Conservation (phyloP, 2,797 vertebrate genomes). For the Sebastes vulpes region DNA sequence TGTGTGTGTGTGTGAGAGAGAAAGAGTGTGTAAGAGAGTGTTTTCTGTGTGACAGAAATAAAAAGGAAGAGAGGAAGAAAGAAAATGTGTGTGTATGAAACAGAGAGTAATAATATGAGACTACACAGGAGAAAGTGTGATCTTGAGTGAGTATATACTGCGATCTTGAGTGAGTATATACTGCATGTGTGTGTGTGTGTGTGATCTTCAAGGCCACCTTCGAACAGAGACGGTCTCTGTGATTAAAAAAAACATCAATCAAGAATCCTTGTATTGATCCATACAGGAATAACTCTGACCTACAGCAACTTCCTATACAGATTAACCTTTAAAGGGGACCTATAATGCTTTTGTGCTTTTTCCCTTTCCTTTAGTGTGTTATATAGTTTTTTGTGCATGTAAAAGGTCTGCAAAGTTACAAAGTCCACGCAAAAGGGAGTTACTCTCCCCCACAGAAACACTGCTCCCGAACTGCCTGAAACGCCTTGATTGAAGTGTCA, state of each 20-base stretch:
- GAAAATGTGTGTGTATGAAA: neutral
- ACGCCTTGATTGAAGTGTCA: too few relatives aligned
- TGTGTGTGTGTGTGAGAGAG: neutral
- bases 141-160: neutral
- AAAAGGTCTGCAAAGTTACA: too few relatives aligned
- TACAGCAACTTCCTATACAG: slow-evolving; percentile 4
- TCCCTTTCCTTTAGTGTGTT: too few relatives aligned
- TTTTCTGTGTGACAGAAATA: neutral
- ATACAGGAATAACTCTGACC: slow-evolving; percentile 39
- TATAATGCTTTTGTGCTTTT: too few relatives aligned
- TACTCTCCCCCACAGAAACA: too few relatives aligned
- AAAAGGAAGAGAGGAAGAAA: slow-evolving; percentile 10
- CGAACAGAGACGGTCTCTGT: neutral
- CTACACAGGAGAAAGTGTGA: neutral
- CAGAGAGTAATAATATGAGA: neutral
- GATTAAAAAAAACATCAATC: slow-evolving; percentile 13
- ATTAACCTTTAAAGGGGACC: neutral
- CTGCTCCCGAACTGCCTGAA: too few relatives aligned
- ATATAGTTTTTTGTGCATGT: too few relatives aligned
- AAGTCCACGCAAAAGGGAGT: accelerated
- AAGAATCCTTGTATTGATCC: slow-evolving; percentile 46
- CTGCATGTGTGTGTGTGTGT: neutral
- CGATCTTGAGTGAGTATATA: neutral
- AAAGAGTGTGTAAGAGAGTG: neutral
- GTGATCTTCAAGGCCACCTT: neutral